Conservation (phyloP, 1,140 invertebrate species). For the Conus ventricosus region DNA sequence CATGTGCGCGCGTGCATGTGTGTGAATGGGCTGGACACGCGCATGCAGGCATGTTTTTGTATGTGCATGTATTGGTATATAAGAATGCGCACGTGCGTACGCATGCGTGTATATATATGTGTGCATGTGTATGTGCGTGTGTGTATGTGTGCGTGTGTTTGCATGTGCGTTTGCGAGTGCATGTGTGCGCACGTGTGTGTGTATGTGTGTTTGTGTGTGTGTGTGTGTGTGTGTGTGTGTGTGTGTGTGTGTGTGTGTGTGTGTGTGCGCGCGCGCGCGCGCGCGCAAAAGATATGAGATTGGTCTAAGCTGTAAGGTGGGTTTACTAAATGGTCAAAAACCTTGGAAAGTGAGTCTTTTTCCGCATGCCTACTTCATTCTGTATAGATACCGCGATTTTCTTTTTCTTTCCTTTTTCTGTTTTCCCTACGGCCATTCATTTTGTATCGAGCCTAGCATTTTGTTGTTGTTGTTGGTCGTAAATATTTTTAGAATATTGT, state of each 20-base stretch:
- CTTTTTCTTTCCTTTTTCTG: neutral
- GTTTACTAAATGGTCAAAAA: neutral
- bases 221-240: slow-evolving; percentile 6
- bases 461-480: too few species aligned
- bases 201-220: neutral
- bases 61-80: neutral
- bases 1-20: neutral
- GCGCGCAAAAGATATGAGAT: neutral
- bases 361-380: neutral
- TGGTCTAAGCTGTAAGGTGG: neutral
- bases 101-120: neutral
- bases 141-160: too few species aligned
- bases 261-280: neutral
- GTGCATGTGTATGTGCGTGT: neutral
- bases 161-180: too few species aligned
- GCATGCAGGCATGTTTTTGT: neutral
- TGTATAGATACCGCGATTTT: neutral
- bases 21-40: too few species aligned
- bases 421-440: too few species aligned
- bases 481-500: too few species aligned
- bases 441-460: too few species aligned
- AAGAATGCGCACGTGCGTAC: neutral
- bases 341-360: neutral
- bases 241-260: slow-evolving; percentile 6
- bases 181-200: neutral